Percentiles rank a stretch among this genome's conserved stretches.
Conservation (phyloP, 2,113 vertebrate genomes). For the Gulo gulo region DNA sequence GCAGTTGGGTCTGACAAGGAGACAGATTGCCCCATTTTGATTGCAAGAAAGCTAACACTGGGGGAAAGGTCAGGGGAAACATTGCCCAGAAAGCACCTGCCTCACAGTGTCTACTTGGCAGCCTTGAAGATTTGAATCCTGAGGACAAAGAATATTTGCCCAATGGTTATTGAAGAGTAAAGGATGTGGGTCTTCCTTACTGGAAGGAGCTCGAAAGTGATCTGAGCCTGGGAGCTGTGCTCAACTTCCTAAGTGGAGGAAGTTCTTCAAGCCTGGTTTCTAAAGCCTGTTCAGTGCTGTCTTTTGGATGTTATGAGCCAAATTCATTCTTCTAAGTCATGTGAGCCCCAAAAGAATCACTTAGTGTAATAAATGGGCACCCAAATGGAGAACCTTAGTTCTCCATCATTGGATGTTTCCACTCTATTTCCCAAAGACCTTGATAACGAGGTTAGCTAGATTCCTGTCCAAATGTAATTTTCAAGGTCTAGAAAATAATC, state of each 20-base stretch:
- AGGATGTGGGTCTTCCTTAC: not conserved
- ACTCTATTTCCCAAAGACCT: not conserved
- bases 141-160: not conserved
- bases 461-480: not conserved
- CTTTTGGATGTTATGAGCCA: not conserved
- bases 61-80: not conserved
- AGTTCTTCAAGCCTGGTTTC: not conserved
- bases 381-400: not conserved
- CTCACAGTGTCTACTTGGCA: not conserved
- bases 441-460: not conserved
- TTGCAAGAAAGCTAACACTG: not conserved
- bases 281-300: not conserved
- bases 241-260: not conserved
- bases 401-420: not conserved
- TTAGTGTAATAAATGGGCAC: not conserved
- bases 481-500: slow-evolving; percentile 18
- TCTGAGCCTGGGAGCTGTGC: too few species aligned
- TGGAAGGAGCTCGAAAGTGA: not conserved
- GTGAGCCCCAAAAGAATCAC: not conserved
- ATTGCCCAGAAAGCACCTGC: not conserved
- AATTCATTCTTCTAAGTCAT: not conserved
- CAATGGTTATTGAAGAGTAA: accelerated
- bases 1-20: not conserved
- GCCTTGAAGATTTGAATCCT: not conserved
- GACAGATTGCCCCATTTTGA: not conserved